These are phyloP conservation scores for Pantherophis alleghaniensis DNA, from an alignment of 2,797 vertebrate species.

Conservation along the genomic window DNA sequence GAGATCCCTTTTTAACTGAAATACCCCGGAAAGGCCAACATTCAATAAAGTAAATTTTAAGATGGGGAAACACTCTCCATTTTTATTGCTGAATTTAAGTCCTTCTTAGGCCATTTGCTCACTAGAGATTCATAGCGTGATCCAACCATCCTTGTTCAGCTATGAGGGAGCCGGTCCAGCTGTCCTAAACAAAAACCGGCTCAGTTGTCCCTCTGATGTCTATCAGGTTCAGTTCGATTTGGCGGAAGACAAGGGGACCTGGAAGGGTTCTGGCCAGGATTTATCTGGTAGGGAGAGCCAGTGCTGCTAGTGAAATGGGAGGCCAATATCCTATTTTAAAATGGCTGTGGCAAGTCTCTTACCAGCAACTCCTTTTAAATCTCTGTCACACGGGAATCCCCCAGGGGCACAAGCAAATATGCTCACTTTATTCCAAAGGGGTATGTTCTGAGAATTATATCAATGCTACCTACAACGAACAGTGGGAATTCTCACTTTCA, in stretches of 20 bases:
- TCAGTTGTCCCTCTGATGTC: not conserved
- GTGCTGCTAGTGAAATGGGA: not conserved
- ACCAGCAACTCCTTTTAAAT: not conserved
- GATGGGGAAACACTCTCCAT: not conserved
- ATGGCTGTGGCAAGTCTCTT: constrained; percentile 2
- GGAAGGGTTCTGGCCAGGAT: not conserved
- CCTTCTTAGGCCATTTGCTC: not conserved
- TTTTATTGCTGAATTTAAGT: not conserved
- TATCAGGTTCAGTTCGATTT: not conserved
- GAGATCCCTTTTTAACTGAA: not conserved
- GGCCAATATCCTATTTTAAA: constrained; percentile 14
- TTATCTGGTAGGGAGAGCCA: not conserved
- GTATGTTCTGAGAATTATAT: not conserved
- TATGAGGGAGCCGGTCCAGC: not conserved
- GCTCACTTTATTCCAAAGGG: not conserved
- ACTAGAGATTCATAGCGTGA: not conserved
- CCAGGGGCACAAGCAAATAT: not conserved
- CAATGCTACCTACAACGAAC: not conserved
- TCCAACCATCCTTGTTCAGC: not conserved
- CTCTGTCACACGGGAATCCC: not conserved
- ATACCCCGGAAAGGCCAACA: not conserved
- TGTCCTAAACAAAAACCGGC: not conserved
- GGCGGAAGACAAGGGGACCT: not conserved
- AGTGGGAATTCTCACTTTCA: not conserved
- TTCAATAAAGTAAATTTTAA: not conserved